Base-by-base conservation (phyloP, 2,888 invertebrate genomes). In the Trimorus sp. region DNA sequence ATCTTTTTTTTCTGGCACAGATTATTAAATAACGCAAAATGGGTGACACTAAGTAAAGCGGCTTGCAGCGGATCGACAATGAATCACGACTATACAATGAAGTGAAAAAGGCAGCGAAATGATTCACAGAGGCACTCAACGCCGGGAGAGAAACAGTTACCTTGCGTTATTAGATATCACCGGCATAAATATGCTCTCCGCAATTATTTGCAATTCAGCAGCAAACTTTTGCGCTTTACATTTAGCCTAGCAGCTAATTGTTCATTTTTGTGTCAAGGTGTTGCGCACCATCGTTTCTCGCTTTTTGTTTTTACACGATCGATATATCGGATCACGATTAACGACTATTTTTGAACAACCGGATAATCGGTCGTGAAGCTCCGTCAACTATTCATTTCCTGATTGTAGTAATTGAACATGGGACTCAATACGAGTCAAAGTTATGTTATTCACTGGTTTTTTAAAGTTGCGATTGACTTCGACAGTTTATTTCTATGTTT, bases 81-180 rank as follows among this genome's bases (percentile, higher is more conserved):
- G 73, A 73, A 73, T 73, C 73, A 65, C 38, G 8, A 12, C 16
- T 37, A 16, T 63, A 73, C 58, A 73, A 65, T 73, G 49, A 45
- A 65, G 54, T 73, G 45, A 49, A 65, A 73, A 73, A 65, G 56
- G 48, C 48, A 16, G 63, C 58, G 51, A 65, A 73, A 73, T 73
- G 73, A 73, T 63, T 63, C 56, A 56, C 49, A 56, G 65, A 48
- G 63, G 65, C 53, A 71, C 54, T 70, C 60, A 40, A 53, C 42
- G 69, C n/a, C 48, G 38, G 53, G 49, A 69, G 49, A 68, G 65
- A 65, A 71, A 66, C 65, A 51, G 66, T 68, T 60, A 54, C 66
- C 71, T 54, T 63, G 71, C 71, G 56, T 73, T 73, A 63, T 73
- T 73, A 73, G 62, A 73, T 73, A 63, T 63, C 71, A 7, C 38